Base-by-base conservation (phyloP, 2,888 invertebrate species). In the Ditula angustiorana region DNA sequence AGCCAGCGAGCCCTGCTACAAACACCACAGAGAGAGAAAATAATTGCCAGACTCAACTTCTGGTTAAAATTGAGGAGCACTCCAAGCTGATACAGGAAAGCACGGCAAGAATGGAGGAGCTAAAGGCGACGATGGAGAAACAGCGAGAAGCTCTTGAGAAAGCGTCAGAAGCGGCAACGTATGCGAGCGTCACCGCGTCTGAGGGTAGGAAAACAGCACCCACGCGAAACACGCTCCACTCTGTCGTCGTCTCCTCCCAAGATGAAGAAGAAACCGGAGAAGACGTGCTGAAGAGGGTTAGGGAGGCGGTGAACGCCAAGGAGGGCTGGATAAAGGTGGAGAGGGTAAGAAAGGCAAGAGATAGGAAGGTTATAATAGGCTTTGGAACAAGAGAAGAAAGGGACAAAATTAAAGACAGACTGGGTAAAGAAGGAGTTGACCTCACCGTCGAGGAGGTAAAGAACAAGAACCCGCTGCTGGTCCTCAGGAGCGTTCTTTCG, bases 391-490 rank as follows among this genome's bases (percentile, higher is more conserved):
- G 1, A 4, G 23, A 44, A 11, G 44, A 44, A 11, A 8, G 44
- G 11, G 11, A 44, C 21, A 44, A 44, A 8, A n/a, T 35, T 2
- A n/a, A 13, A 5, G n/a, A n/a, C 3, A 35, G 13, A 13, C n/a
- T 35, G 1, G 35, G n/a, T 2, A 35, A n/a, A 7, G 44, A 13
- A 1, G 2, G 21, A 19, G 7, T 16, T 1, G 13, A 16, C 3
- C 23, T 44, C 2, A 7, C 4, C 5, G 23, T 44, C 21, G 44
- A 44, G 21, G 44, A 44, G 10, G 11, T 44, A 3, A 44, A 44
- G 28, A 53, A 59, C 30, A 65, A 60, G 11, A 28, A 60, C 13
- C 65, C 65, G 0, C 11, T 65, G 8, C 7, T 60, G 3, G 13
- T 55, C 3, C 44, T 60, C 11, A 53, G 49, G 10, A 37, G 41